Base-by-base conservation (phyloP, 2,888 invertebrate species). In the Gasteruption jaculator region DNA sequence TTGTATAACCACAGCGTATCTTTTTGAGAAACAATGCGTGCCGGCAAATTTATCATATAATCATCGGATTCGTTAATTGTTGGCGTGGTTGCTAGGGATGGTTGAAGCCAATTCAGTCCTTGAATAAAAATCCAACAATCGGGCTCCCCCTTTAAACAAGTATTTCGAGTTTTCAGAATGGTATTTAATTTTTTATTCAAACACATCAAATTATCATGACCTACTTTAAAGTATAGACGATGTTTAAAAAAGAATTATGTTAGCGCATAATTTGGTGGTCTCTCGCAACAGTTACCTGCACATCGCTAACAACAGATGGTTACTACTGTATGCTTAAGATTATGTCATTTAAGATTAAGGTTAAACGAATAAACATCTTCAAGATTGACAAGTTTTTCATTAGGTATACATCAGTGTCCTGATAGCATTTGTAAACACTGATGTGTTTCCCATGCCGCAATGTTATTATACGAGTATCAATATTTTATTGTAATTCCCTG, bases 71-170 rank as follows among this genome's bases (percentile, higher is more conserved):
- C 75, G 16, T 70, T 50, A 21, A 65, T 69, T 14, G 73, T 71
- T 10, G 74, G 75, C 35, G 73, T 81, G 38, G 56, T 60, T 19
- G 76, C 73, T 45, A 72, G 66, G 26, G 77, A 74, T 10, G 79
- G 79, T 60, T 78, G 76, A 22, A 80, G 61, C 79, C 80, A 80
- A 60, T 76, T 77, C 35, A 80, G 60, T 27, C 78, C 79, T 69
- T 79, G 76, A 38, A 80, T 75, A 49, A 80, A 80, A 27, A 72
- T 62, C 73, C 75, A 78, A 50, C 74, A 75, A 50, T 75, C 73
- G 14, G 74, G 72, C 43, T 73, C 71, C 20, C 73, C 74, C 79
- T 80, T 56, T 20, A 65, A 65, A 45, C 30, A 40, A 48, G 16
- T 16, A 25, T 27, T 12, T 26, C 14, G 31, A 20, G 3, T 31